phyloP scores from a whole-genome alignment of 2,797 vertebrate species.

The Tinamus major region DNA sequence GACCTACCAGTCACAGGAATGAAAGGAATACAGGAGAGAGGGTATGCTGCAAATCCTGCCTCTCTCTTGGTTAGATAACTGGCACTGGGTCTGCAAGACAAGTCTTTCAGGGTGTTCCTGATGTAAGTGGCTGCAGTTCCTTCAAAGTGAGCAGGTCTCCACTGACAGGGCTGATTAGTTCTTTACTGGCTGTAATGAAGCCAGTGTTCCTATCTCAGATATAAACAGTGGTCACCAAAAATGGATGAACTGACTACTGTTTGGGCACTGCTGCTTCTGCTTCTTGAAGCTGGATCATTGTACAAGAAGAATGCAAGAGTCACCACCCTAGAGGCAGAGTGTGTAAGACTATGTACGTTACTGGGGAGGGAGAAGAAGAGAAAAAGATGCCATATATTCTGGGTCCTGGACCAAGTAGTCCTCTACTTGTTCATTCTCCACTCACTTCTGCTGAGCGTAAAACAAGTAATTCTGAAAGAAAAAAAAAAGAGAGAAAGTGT shows the following conservation, averaged over 20 bases:
- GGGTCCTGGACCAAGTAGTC: background rate
- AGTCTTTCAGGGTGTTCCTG: background rate
- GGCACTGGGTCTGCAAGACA: background rate
- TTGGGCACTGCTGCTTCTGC: background rate
- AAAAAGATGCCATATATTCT: background rate
- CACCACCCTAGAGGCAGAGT: background rate
- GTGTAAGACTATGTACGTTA: background rate
- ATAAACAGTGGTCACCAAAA: background rate
- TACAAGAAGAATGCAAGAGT: background rate
- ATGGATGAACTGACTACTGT: background rate
- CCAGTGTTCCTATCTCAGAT: accelerated
- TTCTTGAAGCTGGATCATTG: background rate
- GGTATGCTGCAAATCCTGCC: background rate
- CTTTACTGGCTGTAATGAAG: background rate
- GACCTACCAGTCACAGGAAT: background rate
- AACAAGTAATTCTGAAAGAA: background rate
- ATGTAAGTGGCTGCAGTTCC: background rate
- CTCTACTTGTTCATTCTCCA: background rate
- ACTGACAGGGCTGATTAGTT: background rate
- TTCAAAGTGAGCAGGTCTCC: background rate
- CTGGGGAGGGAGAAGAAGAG: background rate
- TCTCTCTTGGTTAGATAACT: background rate
- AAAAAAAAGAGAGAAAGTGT: background rate
- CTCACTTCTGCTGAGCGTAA: background rate
- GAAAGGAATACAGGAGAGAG: background rate